Evolutionary conservation across 2,888 invertebrate genomes (phyloP).

Genomic region (Folsomia manolachei): DNA sequence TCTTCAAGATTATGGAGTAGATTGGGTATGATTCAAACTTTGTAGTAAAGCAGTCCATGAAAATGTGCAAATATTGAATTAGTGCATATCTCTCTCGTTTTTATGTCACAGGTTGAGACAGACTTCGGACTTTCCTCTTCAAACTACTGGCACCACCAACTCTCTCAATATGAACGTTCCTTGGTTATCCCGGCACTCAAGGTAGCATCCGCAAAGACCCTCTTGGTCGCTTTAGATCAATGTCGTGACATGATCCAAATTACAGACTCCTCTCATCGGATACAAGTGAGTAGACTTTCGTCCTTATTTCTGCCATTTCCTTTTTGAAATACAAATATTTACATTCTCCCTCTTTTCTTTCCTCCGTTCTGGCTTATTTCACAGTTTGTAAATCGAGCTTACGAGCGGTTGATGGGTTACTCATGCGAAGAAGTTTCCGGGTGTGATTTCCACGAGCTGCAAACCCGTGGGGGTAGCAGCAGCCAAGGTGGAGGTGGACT

Average conservation of each 20-base stretch:
- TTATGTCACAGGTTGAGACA: constrained; percentile 37
- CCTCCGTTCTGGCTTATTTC: background rate
- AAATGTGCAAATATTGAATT: background rate
- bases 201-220: constrained; percentile 73
- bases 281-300: constrained; percentile 62
- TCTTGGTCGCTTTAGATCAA: constrained; percentile 81
- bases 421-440: constrained; percentile 64
- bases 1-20: constrained; percentile 79
- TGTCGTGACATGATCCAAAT: constrained; percentile 82
- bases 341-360: no score
- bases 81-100: background rate
- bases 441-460: constrained; percentile 61
- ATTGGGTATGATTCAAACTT: constrained; percentile 63
- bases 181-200: constrained; percentile 74
- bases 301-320: background rate
- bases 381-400: constrained; percentile 82
- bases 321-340: background rate
- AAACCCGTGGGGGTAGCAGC: constrained; percentile 55
- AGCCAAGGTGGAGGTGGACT: background rate
- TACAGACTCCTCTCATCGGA: constrained; percentile 77
- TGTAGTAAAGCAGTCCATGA: background rate
- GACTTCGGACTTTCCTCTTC: constrained; percentile 54
- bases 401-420: constrained; percentile 77
- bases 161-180: constrained; percentile 74
- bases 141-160: constrained; percentile 62